Evolutionary conservation across 2,113 vertebrate genomes (phyloP).

Genomic region (Clarias gariepinus): DNA sequence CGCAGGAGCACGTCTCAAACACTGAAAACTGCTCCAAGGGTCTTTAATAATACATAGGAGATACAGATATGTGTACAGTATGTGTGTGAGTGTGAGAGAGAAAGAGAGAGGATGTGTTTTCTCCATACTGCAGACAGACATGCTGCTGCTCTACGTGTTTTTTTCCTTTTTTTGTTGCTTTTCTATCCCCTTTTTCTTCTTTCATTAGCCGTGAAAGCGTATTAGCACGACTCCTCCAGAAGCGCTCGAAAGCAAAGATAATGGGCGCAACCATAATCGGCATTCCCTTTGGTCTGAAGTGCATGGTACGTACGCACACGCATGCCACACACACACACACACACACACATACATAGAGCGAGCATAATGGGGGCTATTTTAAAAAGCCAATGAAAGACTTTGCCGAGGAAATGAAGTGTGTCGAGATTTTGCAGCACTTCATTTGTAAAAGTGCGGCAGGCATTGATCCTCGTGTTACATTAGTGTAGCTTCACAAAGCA

Average conservation of each 20-base stretch:
- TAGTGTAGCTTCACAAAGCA: not conserved
- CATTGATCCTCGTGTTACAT: conserved; percentile 11
- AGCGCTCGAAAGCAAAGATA: not conserved
- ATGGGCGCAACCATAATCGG: not conserved
- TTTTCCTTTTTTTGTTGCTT: not conserved
- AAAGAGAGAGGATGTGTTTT: not conserved
- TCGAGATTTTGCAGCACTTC: conserved; percentile 13
- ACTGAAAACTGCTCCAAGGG: not conserved
- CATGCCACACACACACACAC: conserved; percentile 9
- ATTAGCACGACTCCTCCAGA: conserved; percentile 7
- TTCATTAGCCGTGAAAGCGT: not conserved
- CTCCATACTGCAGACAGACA: not conserved
- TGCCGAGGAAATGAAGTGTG: not conserved
- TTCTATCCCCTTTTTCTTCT: not conserved
- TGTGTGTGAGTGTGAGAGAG: not conserved
- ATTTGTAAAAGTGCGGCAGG: conserved; percentile 16
- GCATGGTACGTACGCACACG: not conserved
- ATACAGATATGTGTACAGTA: not conserved
- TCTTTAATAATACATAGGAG: conserved; percentile 14
- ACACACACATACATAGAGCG: not conserved
- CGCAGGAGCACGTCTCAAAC: not conserved
- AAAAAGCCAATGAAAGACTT: not conserved
- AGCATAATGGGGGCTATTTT: not conserved
- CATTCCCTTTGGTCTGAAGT: not conserved
- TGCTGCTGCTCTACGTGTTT: not conserved